Base-by-base conservation (phyloP, 2,888 invertebrate genomes). In the Clostera curtula region DNA sequence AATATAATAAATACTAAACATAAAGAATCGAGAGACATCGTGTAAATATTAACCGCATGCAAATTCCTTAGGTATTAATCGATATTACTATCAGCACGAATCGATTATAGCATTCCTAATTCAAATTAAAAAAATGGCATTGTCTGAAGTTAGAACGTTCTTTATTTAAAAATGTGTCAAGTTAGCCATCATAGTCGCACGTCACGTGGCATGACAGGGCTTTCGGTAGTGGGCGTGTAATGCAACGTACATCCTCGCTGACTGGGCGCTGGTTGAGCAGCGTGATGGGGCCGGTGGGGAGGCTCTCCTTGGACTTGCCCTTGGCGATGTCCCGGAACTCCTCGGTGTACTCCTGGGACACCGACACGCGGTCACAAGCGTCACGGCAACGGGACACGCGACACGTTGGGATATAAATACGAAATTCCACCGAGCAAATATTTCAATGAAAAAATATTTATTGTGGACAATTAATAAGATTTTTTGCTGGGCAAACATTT, bases 291-390 rank as follows among this genome's bases (percentile, higher is more conserved):
- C 95, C 95, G 60, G 95, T 93, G 56, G 95, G 94, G 54, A 95
- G 88, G 58, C 94, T 92, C 85, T 95, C 95, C 89, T 95, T 95
- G 57, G 93, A 93, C 86, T 94, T 95, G 70, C 95, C 94, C 86
- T 95, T 96, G 73, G 95, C 93, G 86, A 97, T 97, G 87, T 96
- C 96, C 68, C 96, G 90, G 87, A 97, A 96, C 86, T 96, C 96
- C 87, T 97, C 96, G 55, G 94, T 95, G 87, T 96, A 96, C 86
- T 96, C 96, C 96, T 96, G 88, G 40, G 33, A 38, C 54, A 55
- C 55, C 60, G 62, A 61, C 79, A 83, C 64, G 58, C 58, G 54
- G 68, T 68, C 66, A 72, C 74, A 76, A 68, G 79, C 84, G 84
- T 72, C 80, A 50, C 49, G 49, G 71, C 60, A 28, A 27, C 24